Evolutionary conservation across 2,888 invertebrate species (phyloP).

Genomic region (Cheilosia grossa): DNA sequence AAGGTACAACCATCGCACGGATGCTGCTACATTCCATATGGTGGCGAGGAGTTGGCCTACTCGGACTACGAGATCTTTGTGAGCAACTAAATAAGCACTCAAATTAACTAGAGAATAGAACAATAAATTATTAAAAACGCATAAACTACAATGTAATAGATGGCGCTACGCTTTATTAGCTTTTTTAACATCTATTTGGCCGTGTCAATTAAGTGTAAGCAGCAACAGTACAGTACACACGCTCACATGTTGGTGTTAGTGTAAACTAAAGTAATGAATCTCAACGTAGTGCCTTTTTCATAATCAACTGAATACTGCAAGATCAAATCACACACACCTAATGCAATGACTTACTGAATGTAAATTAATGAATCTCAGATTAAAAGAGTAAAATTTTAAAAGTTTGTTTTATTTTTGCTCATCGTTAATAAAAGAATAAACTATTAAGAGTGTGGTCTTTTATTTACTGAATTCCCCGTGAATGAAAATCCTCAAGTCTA

Average conservation of each 20-base stretch:
- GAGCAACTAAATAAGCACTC: constrained; percentile 76
- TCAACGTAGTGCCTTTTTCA: constrained; percentile 39
- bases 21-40: constrained; percentile 92
- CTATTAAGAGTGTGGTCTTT: constrained; percentile 5
- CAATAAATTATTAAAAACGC: constrained; percentile 48
- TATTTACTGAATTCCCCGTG: neutral
- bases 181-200: constrained; percentile 33
- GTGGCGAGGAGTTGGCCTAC: constrained; percentile 90
- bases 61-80: constrained; percentile 91
- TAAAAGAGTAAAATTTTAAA: constrained; percentile 11
- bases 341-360: constrained; percentile 18
- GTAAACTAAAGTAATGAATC: constrained; percentile 42
- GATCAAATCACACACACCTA: constrained; percentile 28
- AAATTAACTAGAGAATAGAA: constrained; percentile 36
- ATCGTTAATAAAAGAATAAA: constrained; percentile 27
- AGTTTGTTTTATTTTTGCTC: constrained; percentile 27
- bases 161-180: constrained; percentile 37
- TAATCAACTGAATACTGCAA: constrained; percentile 10
- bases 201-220: constrained; percentile 10
- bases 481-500: too few species aligned
- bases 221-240: constrained; percentile 1
- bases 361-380: constrained; percentile 33
- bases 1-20: constrained; percentile 93
- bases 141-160: constrained; percentile 4
- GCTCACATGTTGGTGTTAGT: neutral